Evolutionary conservation across 1,140 invertebrate genomes (phyloP), one percentile per base, ranked within the genome.

Genomic region (Zophobas atratus): DNA sequence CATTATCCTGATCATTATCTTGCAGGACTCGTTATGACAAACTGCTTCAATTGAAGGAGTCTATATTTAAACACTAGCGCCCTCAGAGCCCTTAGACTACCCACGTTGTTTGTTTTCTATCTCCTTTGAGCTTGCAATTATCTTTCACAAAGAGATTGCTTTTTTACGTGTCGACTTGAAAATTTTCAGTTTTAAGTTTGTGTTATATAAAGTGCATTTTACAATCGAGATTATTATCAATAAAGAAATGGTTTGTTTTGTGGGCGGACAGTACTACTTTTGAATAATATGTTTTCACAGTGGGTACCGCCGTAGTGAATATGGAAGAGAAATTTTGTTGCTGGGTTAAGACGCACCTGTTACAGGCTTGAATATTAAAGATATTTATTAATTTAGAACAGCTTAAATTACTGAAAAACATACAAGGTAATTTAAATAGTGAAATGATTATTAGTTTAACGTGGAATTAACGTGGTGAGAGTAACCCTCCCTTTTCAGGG

Each of bases 1-100:
- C 70, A 72, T 71, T 53, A 72, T 72, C 51, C 70, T 55, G 70
- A 72, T 72, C 48, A 72, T 72, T 72, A 72, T 72, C 70, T 55
- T 53, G 36, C 70, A 72, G 70, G 70, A 72, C 70, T 72, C 46
- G 70, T 72, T 72, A 72, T 72, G 51, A 72, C 70, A 72, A 72
- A 72, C 70, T 72, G 70, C 70, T 72, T 8, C 70, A 51, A 51
- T 72, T 41, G 60, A 67, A 63, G 60, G 60, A 67, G 2, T 51
- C 49, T 67, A 67, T 43, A 67, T 67, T 67, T 41, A 43, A 67
- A 43, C 60, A 39, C 36, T 67, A 43, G 60, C 56, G 36, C 56
- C 3, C 56, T 67, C n/a, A 43, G 60, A 67, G 36, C 56, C 3
- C 56, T 67, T n/a, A 43, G 60, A 67, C 60, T 67, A 67, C 38